Percentiles rank a stretch among this genome's conserved stretches.
Conservation (phyloP, 2,888 invertebrate genomes). For the Camptogramma bilineatum region DNA sequence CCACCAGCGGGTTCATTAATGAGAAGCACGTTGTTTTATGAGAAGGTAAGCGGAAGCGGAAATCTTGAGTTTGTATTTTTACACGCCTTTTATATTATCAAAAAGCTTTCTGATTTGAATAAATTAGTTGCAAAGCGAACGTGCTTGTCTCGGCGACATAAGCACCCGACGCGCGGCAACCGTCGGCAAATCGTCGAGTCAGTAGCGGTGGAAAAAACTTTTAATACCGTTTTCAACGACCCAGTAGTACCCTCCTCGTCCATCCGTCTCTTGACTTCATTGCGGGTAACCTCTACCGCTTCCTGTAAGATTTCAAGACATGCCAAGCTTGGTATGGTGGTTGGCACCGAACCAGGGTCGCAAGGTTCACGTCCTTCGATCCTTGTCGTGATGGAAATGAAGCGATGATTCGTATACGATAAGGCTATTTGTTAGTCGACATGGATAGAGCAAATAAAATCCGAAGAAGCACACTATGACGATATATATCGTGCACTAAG, state of each 20-base stretch:
- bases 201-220: conserved; percentile 4
- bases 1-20: not conserved
- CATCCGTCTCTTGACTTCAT: conserved; percentile 67
- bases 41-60: conserved; percentile 9
- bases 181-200: no score
- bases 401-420: conserved; percentile 22
- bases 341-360: not conserved
- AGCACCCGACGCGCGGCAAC: not conserved
- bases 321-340: conserved; percentile 64
- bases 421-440: conserved; percentile 33
- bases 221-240: conserved; percentile 66
- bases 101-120: conserved; percentile 13
- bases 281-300: conserved; percentile 70
- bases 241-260: conserved; percentile 61
- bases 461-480: conserved; percentile 55
- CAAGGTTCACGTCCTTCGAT: conserved; percentile 2
- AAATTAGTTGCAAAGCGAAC: conserved; percentile 21
- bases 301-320: conserved; percentile 73
- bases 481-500: conserved; percentile 40
- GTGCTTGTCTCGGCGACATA: conserved; percentile 4
- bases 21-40: conserved; percentile 9
- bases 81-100: conserved; percentile 5
- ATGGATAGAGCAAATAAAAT: conserved; percentile 58
- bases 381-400: conserved; percentile 19
- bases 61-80: not conserved